phyloP scores from a whole-genome alignment of 1,140 invertebrate genomes.

The Drosophila guanche region DNA sequence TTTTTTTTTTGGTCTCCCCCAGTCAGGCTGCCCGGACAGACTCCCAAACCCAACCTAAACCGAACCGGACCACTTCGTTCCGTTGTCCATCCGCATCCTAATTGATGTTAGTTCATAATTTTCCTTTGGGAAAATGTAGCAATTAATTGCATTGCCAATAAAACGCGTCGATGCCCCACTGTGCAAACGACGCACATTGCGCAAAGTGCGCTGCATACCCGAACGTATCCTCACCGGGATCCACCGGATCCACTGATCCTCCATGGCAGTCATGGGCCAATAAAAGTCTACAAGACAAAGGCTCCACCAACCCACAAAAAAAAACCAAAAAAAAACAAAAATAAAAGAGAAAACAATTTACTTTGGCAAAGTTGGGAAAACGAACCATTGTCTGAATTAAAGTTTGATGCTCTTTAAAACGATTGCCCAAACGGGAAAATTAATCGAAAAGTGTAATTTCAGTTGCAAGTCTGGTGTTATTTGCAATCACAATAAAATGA shows the following conservation, averaged over 20 bases:
- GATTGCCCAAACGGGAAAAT: conserved; percentile 18
- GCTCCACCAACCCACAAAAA: conserved; percentile 18
- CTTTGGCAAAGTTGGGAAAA: conserved; percentile 18
- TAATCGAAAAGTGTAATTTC: neutral
- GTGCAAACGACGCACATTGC: conserved; percentile 73
- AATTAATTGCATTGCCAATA: conserved; percentile 81
- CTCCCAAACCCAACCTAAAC: conserved; percentile 3
- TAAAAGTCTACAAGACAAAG: conserved; percentile 79
- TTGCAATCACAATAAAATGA: neutral
- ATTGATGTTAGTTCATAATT: conserved; percentile 83
- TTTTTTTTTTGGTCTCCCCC: conserved; percentile 51
- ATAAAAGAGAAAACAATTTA: conserved; percentile 40
- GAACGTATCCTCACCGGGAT: no score
- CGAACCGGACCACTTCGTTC: neutral
- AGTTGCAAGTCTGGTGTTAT: conserved; percentile 7
- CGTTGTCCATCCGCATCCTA: conserved; percentile 59
- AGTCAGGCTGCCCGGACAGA: conserved; percentile 15
- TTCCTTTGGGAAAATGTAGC: conserved; percentile 80
- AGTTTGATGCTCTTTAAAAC: conserved; percentile 32
- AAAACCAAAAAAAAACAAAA: conserved; percentile 19
- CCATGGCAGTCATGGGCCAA: conserved; percentile 47
- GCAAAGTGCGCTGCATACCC: conserved; percentile 61
- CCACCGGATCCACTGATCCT: conserved; percentile 16
- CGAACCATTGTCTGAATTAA: conserved; percentile 21
- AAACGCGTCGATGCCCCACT: conserved; percentile 78